A percentile compares a stretch with the other conserved stretches of the same genome.
These are phyloP conservation scores for Xiphophorus birchmanni DNA, from an alignment of 2,797 vertebrate genomes.

Conservation along the genomic window DNA sequence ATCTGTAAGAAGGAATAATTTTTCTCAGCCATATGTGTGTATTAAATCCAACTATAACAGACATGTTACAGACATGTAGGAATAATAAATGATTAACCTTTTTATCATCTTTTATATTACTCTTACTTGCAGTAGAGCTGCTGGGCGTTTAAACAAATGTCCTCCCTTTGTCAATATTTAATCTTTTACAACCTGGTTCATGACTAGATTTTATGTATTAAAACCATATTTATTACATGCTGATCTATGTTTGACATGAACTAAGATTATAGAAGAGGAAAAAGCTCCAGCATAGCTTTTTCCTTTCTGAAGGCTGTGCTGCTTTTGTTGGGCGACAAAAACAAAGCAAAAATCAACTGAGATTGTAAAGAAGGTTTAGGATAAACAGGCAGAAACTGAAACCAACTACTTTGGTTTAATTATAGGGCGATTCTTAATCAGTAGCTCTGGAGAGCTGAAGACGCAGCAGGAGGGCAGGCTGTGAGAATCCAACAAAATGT, in stretches of 20 bases:
- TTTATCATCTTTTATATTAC: too few relatives aligned
- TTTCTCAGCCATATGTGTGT: too few relatives aligned
- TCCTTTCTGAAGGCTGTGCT: background rate
- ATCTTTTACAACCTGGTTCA: too few relatives aligned
- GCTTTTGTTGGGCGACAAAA: background rate
- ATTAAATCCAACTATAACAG: too few relatives aligned
- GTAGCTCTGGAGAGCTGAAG: background rate
- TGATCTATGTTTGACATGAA: background rate
- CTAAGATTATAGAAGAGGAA: background rate
- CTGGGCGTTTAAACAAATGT: too few relatives aligned
- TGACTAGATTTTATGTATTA: background rate
- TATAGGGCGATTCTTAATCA: background rate
- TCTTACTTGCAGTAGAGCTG: too few relatives aligned
- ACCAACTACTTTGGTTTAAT: too few relatives aligned
- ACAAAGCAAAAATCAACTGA: background rate
- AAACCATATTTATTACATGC: background rate
- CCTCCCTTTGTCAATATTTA: too few relatives aligned
- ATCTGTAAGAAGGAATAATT: too few relatives aligned
- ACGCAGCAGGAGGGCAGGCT: background rate
- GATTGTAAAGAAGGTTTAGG: background rate
- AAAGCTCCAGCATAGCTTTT: background rate
- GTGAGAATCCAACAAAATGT: background rate
- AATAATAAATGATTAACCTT: too few relatives aligned
- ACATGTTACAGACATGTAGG: too few relatives aligned
- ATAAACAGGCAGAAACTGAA: background rate